Percentiles rank a stretch among this genome's conserved stretches.
Evolutionary conservation across 2,888 invertebrate species (phyloP).

Genomic region (Xylophagus ater): DNA sequence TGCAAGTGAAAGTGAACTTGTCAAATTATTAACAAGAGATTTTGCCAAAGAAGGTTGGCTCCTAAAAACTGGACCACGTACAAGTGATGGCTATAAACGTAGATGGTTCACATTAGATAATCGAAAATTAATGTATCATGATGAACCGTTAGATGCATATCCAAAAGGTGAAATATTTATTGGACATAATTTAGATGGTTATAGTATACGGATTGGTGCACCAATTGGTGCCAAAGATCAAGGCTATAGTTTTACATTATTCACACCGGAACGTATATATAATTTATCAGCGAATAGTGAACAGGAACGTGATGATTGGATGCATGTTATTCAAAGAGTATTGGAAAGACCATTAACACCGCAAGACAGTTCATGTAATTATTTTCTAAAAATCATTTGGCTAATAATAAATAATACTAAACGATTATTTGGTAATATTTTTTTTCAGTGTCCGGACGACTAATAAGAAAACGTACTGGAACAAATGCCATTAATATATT

Average conservation of each 20-base stretch:
- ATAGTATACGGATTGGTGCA: slow-evolving; percentile 57
- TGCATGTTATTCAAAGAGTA: slow-evolving; percentile 60
- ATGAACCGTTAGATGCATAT: slow-evolving; percentile 75
- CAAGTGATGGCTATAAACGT: slow-evolving; percentile 69
- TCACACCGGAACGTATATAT: slow-evolving; percentile 67
- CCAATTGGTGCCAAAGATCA: slow-evolving; percentile 60
- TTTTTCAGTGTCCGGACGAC: slow-evolving; percentile 56
- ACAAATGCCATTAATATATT: slow-evolving; percentile 67
- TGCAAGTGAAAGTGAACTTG: slow-evolving; percentile 57
- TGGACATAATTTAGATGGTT: slow-evolving; percentile 58
- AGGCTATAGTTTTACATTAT: slow-evolving; percentile 68
- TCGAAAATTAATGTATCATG: slow-evolving; percentile 86
- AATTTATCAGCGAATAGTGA: slow-evolving; percentile 65
- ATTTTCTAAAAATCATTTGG: neutral
- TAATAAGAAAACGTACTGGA: slow-evolving; percentile 59
- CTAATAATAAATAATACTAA: neutral
- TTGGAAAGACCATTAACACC: slow-evolving; percentile 64
- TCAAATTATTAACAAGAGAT: slow-evolving; percentile 63
- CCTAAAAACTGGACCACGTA: slow-evolving; percentile 77
- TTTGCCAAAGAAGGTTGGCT: slow-evolving; percentile 80
- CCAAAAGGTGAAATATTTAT: slow-evolving; percentile 87
- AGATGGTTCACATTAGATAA: slow-evolving; percentile 84
- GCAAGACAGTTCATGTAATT: slow-evolving; percentile 63
- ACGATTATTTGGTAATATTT: slow-evolving; percentile 12
- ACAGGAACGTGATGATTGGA: slow-evolving; percentile 71